Base-by-base conservation (phyloP, 2,113 vertebrate species). In the Phaetusa simplex region DNA sequence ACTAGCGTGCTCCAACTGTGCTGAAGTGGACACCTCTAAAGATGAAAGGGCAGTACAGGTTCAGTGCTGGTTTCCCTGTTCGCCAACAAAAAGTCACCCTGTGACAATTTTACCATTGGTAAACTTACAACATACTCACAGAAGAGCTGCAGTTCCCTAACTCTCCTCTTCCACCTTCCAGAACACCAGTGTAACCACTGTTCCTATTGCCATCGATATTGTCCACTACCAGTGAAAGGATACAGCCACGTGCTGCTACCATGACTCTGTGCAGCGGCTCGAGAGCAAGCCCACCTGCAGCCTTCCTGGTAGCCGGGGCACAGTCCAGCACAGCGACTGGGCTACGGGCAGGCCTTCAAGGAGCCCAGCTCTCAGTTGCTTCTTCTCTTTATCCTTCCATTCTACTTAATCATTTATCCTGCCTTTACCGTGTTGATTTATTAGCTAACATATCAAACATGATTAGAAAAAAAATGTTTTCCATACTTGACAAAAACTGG, bases 181-280 rank as follows among this genome's bases (percentile, higher is more conserved):
- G 42, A 80, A 67, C 26, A 43, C 12, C 14, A 40, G 62, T 3
- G 17, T 16, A 67, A 71, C 7, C 30, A 20, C 66, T 16, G 10
- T 4, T 81, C 11, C 59, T 34, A 26, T 1, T 45, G 36, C 30
- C 45, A 30, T 2, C 14, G 16, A 1, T 29, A 16, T 21, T 21
- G 13, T 10, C 38, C n/a, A 15, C 17, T 15, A 1, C 6, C 34
- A 47, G 30, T 5, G 66, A 49, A 47, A 56, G 42, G 20, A 23
- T 3, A 40, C 1, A 1, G 52, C 52, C 47, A 19, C 0, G 0
- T 40, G 42, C 52, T 71, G 71, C 80, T 5, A 7, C 55, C 45
- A 4, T 6, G 5, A 5, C 29, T 21, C 27, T 5, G 12, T 5
- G 12, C 21, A 42, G 50, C 0, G 12, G 14, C 56, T 58, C 0